Percentiles rank a stretch among this genome's conserved stretches.
These are phyloP conservation scores for Paracyclopina nana DNA, from an alignment of 1,140 invertebrate genomes.

Conservation along the genomic window DNA sequence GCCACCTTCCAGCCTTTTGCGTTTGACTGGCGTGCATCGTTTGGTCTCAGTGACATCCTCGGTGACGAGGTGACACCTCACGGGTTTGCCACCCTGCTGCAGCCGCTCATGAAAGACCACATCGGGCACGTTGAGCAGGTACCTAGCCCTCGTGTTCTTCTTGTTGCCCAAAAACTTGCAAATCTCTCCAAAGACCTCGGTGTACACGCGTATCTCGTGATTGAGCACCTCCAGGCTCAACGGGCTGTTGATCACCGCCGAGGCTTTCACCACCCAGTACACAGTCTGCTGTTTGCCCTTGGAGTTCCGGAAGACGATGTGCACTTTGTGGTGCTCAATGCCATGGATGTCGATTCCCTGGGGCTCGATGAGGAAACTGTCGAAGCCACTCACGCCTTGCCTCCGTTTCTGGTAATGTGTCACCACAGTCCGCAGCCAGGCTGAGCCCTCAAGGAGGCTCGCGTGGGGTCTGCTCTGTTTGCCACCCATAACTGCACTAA, in stretches of 20 bases:
- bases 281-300: neutral
- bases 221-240: neutral
- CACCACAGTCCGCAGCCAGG: neutral
- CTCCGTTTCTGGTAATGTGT: slow-evolving; percentile 5
- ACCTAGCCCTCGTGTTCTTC: slow-evolving; percentile 1
- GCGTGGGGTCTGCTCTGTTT: neutral
- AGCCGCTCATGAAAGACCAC: neutral
- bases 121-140: slow-evolving; percentile 10
- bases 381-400: neutral
- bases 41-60: slow-evolving; percentile 9
- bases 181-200: neutral
- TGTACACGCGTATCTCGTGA: neutral
- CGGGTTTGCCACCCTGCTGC: neutral
- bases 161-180: slow-evolving; percentile 5
- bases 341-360: neutral
- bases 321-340: neutral
- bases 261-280: slow-evolving; percentile 8
- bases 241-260: neutral
- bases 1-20: neutral
- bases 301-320: slow-evolving; percentile 1
- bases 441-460: neutral
- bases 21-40: neutral
- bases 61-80: slow-evolving; percentile 1
- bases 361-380: neutral
- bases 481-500: no score